Base-by-base conservation (phyloP, 1,140 invertebrate species). In the Ditylenchus dipsaci region DNA sequence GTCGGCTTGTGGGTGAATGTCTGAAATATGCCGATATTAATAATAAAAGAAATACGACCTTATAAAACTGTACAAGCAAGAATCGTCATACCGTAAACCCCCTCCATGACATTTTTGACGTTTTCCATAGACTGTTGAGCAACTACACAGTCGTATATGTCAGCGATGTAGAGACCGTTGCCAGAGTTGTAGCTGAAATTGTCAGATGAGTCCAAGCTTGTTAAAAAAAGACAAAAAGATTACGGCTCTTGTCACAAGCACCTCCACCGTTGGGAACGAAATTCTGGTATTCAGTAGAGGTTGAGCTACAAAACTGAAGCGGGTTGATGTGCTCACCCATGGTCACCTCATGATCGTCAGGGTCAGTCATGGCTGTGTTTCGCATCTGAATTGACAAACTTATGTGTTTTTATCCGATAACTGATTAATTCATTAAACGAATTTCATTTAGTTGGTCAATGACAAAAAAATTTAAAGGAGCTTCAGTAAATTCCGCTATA, bases 281-380 rank as follows among this genome's bases (percentile, higher is more conserved):
- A 23, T 68, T 81, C 8, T 78, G 78, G 71, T 80, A 80, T 33
- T 80, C 78, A 9, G 73, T 80, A 38, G 71, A 69, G 26, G 60
- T 43, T 13, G 78, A 75, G 38, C 65, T 69, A 56, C 78, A 80
- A 63, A 80, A 80, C 63, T 80, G 78, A 8, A 80, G 69, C 3
- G 81, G 81, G 65, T 80, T 80, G 63, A 80, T 76, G 65, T 80
- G 78, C 29, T 80, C 81, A 38, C 78, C 78, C 81, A 80, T 82
- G 26, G 66, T 78, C 53, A 83, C 72, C 29, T 83, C 81, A 43
- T 83, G 71, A 63, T 80, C 78, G 61, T 80, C 78, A 19, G 81
- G 78, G 68, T 80, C 76, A 27, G 78, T 80, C 78, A 80, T 82
- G 1, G 82, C 81, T 29, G 76, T 73, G 61, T 80, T 80, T 26